Percentiles rank a stretch among this genome's conserved stretches.
These are phyloP conservation scores for Ovis aries DNA, from an alignment of 2,113 vertebrate genomes.

Conservation along the genomic window DNA sequence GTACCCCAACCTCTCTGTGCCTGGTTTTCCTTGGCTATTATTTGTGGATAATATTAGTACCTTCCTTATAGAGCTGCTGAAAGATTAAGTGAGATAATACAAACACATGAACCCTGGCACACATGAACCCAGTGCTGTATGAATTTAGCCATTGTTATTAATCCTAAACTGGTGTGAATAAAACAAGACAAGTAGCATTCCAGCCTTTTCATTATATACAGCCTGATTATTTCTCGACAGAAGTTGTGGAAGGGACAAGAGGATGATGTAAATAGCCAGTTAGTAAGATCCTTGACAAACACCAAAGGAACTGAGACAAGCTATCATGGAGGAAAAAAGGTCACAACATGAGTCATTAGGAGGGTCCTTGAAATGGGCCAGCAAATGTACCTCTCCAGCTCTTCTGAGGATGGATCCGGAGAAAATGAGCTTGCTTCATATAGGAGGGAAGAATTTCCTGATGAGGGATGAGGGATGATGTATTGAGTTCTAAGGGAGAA, in stretches of 20 bases:
- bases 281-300: background rate
- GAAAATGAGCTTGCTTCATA: background rate
- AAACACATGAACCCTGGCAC: fast-evolving
- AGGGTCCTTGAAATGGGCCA: background rate
- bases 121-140: no score
- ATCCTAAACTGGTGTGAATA: background rate
- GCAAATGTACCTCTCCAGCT: no score
- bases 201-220: background rate
- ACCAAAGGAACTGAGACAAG: background rate
- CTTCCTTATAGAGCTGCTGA: background rate
- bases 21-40: background rate
- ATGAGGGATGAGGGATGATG: background rate
- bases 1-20: background rate
- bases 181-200: background rate
- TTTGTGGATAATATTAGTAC: no score
- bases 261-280: background rate
- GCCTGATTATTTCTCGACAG: background rate
- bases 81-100: background rate
- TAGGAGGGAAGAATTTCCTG: background rate
- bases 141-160: fast-evolving
- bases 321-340: background rate
- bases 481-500: background rate
- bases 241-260: background rate
- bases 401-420: background rate
- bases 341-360: fast-evolving